Conservation (phyloP, 2,113 vertebrate genomes). For the Zonotrichia leucophrys region DNA sequence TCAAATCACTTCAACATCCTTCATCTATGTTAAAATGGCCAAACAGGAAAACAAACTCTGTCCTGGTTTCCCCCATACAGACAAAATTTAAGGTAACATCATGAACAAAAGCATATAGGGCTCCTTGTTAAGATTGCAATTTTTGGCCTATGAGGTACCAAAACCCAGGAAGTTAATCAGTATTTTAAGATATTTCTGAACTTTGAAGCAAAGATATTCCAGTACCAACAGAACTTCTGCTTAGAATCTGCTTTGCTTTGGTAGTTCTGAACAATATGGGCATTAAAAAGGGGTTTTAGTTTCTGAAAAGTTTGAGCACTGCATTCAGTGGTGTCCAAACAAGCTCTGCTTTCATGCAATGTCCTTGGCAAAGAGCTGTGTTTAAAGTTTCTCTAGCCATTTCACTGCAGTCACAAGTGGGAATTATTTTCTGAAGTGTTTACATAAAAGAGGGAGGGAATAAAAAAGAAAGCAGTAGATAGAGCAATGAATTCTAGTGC, state of each 20-base stretch:
- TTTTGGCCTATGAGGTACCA: neutral
- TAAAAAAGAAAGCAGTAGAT: neutral
- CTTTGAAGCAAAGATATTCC: neutral
- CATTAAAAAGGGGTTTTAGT: constrained; percentile 1
- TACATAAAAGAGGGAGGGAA: neutral
- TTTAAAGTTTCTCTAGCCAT: constrained; percentile 22
- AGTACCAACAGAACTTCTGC: neutral
- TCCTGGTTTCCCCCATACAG: neutral
- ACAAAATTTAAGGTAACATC: neutral
- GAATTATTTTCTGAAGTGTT: constrained; percentile 45
- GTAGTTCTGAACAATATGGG: neutral
- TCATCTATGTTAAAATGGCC: neutral
- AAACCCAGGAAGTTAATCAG: neutral
- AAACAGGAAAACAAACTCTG: neutral
- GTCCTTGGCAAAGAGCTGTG: constrained; percentile 35
- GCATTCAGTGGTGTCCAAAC: constrained; percentile 29
- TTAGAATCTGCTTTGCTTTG: neutral
- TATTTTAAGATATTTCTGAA: neutral
- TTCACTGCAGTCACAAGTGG: constrained; percentile 16
- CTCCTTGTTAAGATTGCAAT: neutral
- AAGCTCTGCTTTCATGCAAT: constrained; percentile 40
- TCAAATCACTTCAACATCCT: neutral
- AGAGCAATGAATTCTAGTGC: neutral
- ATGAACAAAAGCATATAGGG: neutral
- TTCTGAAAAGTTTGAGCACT: neutral